These are phyloP conservation scores for Eretmochelys imbricata DNA, from an alignment of 2,113 vertebrate genomes.

Conservation along the genomic window DNA sequence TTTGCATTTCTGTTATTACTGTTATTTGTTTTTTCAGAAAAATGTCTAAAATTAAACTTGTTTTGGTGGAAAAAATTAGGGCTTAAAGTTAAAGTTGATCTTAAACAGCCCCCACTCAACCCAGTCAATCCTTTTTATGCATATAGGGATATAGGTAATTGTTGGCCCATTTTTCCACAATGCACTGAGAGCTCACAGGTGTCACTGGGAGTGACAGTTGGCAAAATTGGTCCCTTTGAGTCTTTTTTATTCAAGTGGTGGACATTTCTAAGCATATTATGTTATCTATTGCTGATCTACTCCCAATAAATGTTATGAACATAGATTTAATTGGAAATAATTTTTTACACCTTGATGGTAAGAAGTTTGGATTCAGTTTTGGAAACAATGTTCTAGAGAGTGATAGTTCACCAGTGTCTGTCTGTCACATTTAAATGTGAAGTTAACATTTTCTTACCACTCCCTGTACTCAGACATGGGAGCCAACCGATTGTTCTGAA, in stretches of 20 bases:
- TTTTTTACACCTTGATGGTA: neutral
- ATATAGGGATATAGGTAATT: neutral
- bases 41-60: neutral
- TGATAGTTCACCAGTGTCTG: neutral
- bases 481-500: neutral
- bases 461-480: neutral
- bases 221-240: neutral
- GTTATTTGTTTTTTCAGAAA: neutral
- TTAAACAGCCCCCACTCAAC: neutral
- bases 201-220: neutral
- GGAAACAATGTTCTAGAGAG: neutral
- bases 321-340: neutral
- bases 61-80: neutral
- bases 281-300: accelerated
- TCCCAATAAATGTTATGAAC: neutral
- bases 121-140: neutral
- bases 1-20: neutral
- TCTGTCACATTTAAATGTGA: neutral
- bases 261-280: neutral
- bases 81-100: neutral
- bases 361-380: neutral
- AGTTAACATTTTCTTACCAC: neutral
- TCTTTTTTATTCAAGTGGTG: neutral
- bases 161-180: neutral
- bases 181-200: neutral